phyloP scores from a whole-genome alignment of 2,888 invertebrate genomes.

The Pristionchus mayeri region DNA sequence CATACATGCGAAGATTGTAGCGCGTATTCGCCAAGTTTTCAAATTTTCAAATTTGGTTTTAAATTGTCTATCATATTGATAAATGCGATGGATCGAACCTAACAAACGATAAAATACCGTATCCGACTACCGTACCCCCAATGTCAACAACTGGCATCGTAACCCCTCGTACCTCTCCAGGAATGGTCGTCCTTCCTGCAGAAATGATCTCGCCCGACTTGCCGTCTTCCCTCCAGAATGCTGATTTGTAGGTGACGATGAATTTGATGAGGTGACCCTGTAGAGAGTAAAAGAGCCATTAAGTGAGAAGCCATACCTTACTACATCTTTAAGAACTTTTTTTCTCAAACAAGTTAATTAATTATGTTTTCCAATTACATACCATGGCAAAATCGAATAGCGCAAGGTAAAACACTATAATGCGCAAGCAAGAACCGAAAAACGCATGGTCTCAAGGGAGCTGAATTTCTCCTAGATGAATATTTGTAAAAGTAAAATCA shows the following conservation, averaged over 20 bases:
- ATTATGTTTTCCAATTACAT: too few species aligned
- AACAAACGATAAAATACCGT: too few species aligned
- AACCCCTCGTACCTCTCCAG: constrained; percentile 56
- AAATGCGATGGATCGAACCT: too few species aligned
- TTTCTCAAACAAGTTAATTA: neutral
- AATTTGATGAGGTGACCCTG: constrained; percentile 76
- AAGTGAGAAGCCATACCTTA: too few species aligned
- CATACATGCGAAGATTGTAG: neutral
- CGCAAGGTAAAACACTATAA: neutral
- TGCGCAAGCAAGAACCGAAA: too few species aligned
- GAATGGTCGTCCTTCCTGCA: constrained; percentile 56
- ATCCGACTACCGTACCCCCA: too few species aligned
- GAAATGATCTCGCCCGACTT: constrained; percentile 77
- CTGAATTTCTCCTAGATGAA: neutral
- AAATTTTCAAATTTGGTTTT: too few species aligned
- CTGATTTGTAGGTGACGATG: constrained; percentile 77
- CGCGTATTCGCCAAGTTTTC: neutral
- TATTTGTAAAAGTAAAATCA: neutral
- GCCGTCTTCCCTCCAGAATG: constrained; percentile 78
- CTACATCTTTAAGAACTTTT: neutral
- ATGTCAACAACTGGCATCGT: neutral
- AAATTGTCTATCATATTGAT: too few species aligned
- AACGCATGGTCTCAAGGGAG: too few species aligned
- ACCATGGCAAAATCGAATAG: neutral
- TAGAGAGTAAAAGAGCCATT: neutral